Base-by-base conservation (phyloP, 2,888 invertebrate genomes). In the Aproaerema taeniolella region DNA sequence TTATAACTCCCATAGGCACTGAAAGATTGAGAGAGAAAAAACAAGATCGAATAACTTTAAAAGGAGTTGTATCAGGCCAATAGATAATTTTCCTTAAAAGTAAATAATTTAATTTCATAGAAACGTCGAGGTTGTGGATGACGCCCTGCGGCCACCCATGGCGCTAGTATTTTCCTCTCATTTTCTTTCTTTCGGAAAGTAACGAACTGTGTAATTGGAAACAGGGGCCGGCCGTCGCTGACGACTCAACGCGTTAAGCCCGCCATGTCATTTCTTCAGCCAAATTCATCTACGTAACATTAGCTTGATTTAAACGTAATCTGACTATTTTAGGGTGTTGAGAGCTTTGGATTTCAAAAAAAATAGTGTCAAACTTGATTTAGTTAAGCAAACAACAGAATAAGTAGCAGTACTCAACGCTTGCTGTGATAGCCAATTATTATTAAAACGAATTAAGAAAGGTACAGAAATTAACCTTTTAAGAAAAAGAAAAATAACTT, bases 161-260 rank as follows among this genome's bases (percentile, higher is more conserved):
- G 56, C 54, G 53, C 53, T 54, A 62, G 60, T 66, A 71, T 73
- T 75, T 74, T 66, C 58, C 61, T 67, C 67, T 67, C 61, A 71
- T 77, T 71, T 76, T 75, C 68, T 77, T 76, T 73, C 63, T 71
- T 71, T 70, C 62, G 53, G 59, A 57, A 71, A 68, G 74, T 79
- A 80, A 79, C 77, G 76, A 77, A 78, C 77, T 77, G 77, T 77
- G 73, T 76, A 79, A 79, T 80, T 74, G 74, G 70, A 68, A 70
- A 61, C 63, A 65, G 61, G 67, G 68, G 64, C 63, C 59, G 64
- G 60, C 59, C 61, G 59, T 20, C 8, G 26, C 61, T 58, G 61
- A 64, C 63, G 69, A 68, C 60, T 62, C 49, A 50, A 54, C 51
- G 57, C 54, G 62, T 67, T 64, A 61, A 54, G 57, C 55, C 41